Evolutionary conservation across 2,797 vertebrate species (phyloP), one percentile per base, ranked within the genome.

Genomic region (Cuniculus paca): DNA sequence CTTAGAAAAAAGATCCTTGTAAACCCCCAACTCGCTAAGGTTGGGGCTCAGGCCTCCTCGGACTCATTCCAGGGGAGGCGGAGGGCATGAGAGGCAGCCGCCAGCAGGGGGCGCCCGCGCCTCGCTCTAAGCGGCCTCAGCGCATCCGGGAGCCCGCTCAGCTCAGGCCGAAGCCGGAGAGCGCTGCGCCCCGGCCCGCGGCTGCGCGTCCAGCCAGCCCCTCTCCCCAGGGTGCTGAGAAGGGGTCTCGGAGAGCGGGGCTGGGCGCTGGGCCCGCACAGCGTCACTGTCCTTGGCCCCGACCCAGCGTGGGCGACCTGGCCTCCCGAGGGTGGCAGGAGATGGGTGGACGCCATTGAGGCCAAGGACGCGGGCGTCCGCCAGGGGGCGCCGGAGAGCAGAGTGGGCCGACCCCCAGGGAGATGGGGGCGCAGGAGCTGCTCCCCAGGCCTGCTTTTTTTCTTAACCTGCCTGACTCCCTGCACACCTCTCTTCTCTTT

Each of bases 91-190:
- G 2, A 0, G 48, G 0, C 39, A 2, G 88, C 2, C 2, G 16
- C 74, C 83, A 22, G 82, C 94, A 96, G 95, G 80, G 79, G 89
- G 89, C 28, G 93, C 68, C 34, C 8, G 77, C 48, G 28, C 48
- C 16, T 10, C 45, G 48, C 74, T 34, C 20, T 3, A 10, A 13
- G 31, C 0, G 0, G 19, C 42, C 58, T 31, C 39, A 4, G 19
- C 8, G 70, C 17, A 4, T 9, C 78, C 19, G 5, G 2, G 11
- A 8, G 16, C 14, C 36, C 4, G 56, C 26, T 34, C 39, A 81
- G 80, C 36, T 13, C 42, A 1, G 2, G 28, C 45, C 17, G 26
- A 31, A 1, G 74, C 16, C 42, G 28, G 6, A 24, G 75, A 6
- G 13, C 36, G 34, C 28, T 22, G 36, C 17, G 39, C 61, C 8